Percentiles rank a stretch among this genome's conserved stretches.
Evolutionary conservation across 1,140 invertebrate species (phyloP).

Genomic region (Lucilia sericata): DNA sequence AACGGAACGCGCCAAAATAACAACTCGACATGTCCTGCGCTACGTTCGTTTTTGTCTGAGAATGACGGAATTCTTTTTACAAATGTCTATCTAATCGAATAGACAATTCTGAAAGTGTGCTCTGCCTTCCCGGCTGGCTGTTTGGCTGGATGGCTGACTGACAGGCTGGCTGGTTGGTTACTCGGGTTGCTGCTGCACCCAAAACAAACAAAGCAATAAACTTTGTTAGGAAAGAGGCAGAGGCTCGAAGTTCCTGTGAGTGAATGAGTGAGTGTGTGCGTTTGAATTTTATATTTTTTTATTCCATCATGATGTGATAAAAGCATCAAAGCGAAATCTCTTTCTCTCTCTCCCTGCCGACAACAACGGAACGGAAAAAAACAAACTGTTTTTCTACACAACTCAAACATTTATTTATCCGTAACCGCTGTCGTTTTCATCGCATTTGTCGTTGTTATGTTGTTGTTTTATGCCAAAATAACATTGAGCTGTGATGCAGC

Average conservation of each 20-base stretch:
- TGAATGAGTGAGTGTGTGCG: not conserved
- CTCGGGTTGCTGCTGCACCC: not conserved
- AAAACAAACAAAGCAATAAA: constrained; percentile 31
- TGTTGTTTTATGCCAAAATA: constrained; percentile 44
- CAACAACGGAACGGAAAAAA: constrained; percentile 15
- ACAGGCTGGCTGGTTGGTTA: not conserved
- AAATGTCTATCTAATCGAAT: constrained; percentile 26
- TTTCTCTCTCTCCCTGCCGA: constrained; percentile 24
- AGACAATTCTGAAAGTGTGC: constrained; percentile 8
- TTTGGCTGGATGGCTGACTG: not conserved
- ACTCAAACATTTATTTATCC: constrained; percentile 68
- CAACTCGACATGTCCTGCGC: constrained; percentile 9
- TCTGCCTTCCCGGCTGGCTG: not conserved
- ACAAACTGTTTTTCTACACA: constrained; percentile 67
- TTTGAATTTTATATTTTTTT: not conserved
- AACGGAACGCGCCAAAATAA: constrained; percentile 37
- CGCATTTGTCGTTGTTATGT: constrained; percentile 51
- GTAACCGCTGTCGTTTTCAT: constrained; percentile 66
- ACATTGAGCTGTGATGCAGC: constrained; percentile 31
- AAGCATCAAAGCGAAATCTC: constrained; percentile 32
- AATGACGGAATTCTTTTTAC: constrained; percentile 28
- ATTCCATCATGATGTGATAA: not conserved
- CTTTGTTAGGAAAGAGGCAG: not conserved
- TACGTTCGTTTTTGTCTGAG: constrained; percentile 26
- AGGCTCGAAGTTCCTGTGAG: too few species aligned